Evolutionary conservation across 2,888 invertebrate species (phyloP).

Genomic region (Diarsia mendica): DNA sequence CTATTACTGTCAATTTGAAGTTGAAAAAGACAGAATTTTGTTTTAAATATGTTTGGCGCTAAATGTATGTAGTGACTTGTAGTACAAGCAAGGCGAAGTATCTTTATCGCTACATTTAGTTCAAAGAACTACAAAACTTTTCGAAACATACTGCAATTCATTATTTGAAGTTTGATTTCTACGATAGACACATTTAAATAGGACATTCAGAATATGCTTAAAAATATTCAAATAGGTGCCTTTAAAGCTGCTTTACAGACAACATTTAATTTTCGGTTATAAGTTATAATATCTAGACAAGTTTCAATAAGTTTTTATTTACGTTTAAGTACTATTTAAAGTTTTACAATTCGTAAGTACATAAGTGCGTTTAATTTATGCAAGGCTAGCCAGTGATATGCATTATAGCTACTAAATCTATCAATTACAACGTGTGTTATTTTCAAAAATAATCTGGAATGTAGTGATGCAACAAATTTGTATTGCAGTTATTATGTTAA

Average conservation of each 20-base stretch:
- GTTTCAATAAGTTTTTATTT: conserved; percentile 48
- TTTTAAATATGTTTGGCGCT: neutral
- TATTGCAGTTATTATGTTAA: conserved; percentile 49
- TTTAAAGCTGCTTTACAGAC: conserved; percentile 61
- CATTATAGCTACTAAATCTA: conserved; percentile 70
- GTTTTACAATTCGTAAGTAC: conserved; percentile 75
- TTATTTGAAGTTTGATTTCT: conserved; percentile 29
- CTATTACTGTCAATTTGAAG: neutral
- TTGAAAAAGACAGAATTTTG: neutral
- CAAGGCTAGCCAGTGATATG: conserved; percentile 81
- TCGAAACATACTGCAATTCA: conserved; percentile 35
- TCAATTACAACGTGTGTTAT: conserved; percentile 56
- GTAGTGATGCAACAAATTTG: conserved; percentile 62
- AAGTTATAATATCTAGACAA: conserved; percentile 52
- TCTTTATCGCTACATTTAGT: conserved; percentile 29
- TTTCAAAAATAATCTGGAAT: conserved; percentile 71
- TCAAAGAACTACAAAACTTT: conserved; percentile 46
- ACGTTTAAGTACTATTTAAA: conserved; percentile 71
- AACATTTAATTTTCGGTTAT: conserved; percentile 52
- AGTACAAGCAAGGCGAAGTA: neutral
- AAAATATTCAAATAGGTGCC: conserved; percentile 51
- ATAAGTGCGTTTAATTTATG: conserved; percentile 74
- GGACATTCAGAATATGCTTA: conserved; percentile 50
- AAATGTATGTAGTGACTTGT: neutral
- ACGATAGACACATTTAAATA: conserved; percentile 43